These are phyloP conservation scores for Amphipyra berbera DNA, from an alignment of 2,888 invertebrate genomes.

Conservation along the genomic window DNA sequence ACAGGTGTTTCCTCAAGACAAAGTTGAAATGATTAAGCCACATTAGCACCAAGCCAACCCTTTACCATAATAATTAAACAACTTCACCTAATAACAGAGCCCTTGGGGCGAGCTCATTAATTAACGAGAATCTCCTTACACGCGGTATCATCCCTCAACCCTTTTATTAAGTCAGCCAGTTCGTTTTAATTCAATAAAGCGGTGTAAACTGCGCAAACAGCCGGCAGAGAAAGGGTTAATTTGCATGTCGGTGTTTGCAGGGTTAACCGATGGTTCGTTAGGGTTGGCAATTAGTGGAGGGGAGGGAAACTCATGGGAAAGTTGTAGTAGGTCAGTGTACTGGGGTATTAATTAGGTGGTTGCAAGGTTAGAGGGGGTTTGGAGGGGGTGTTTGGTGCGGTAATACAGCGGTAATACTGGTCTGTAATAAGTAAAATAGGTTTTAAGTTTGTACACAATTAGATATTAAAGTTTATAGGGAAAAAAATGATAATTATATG, in stretches of 20 bases:
- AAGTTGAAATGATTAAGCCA: conserved; percentile 63
- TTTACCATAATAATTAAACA: conserved; percentile 78
- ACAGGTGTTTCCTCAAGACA: conserved; percentile 44
- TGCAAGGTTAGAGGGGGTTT: conserved; percentile 29
- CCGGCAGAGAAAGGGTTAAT: conserved; percentile 87
- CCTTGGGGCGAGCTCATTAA: conserved; percentile 83
- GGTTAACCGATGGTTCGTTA: conserved; percentile 88
- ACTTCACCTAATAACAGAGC: conserved; percentile 80
- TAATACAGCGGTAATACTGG: neutral
- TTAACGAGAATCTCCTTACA: conserved; percentile 82
- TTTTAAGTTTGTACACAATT: neutral
- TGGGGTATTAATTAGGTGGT: conserved; percentile 42
- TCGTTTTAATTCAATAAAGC: conserved; percentile 87
- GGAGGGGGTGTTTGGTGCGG: neutral
- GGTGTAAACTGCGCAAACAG: conserved; percentile 85
- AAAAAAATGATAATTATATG: too few species aligned
- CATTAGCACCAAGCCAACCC: conserved; percentile 74
- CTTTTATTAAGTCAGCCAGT: conserved; percentile 73
- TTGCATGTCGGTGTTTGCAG: conserved; percentile 86
- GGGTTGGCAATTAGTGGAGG: conserved; percentile 85
- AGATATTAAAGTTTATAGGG: neutral
- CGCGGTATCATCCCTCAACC: conserved; percentile 85
- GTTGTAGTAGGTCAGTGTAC: conserved; percentile 83
- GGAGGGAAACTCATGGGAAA: conserved; percentile 84
- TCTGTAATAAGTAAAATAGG: neutral